phyloP scores from a whole-genome alignment of 2,888 invertebrate genomes.

The Fissipunctia ypsillon region DNA sequence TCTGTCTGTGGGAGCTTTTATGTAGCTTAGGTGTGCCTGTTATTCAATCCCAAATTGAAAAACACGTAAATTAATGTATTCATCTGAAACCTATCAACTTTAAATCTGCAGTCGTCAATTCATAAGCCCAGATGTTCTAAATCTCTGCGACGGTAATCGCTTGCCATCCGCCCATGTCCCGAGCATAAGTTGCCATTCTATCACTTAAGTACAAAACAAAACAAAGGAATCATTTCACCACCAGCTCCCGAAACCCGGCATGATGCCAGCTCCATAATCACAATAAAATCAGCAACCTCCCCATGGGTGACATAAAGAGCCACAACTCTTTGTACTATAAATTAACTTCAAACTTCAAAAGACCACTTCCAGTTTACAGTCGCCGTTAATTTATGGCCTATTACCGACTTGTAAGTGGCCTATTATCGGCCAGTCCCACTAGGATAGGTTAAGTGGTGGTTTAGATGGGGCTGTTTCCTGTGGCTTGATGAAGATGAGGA shows the following conservation, averaged over 20 bases:
- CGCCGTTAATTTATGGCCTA: slow-evolving; percentile 43
- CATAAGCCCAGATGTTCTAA: background rate
- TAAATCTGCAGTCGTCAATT: background rate
- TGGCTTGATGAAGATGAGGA: background rate
- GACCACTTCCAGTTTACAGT: slow-evolving; percentile 45
- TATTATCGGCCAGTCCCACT: slow-evolving; percentile 48
- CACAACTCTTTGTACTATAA: slow-evolving; percentile 60
- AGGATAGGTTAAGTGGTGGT: slow-evolving; percentile 46
- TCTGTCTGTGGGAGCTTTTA: too few species aligned
- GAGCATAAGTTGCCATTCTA: background rate
- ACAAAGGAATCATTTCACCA: background rate
- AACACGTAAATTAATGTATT: background rate
- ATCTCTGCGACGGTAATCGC: background rate
- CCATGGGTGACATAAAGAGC: slow-evolving; percentile 51
- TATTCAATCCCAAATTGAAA: background rate
- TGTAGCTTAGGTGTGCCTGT: background rate
- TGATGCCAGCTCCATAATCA: slow-evolving; percentile 49
- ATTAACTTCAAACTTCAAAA: slow-evolving; percentile 80
- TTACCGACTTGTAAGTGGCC: slow-evolving; percentile 41
- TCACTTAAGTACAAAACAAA: background rate
- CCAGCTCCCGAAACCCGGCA: slow-evolving; percentile 32
- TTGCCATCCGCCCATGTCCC: background rate
- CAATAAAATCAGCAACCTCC: slow-evolving; percentile 49
- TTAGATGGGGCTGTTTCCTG: slow-evolving; percentile 23
- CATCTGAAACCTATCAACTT: background rate